Conservation (phyloP, 2,797 vertebrate species). For the Coracias cyanogaster region DNA sequence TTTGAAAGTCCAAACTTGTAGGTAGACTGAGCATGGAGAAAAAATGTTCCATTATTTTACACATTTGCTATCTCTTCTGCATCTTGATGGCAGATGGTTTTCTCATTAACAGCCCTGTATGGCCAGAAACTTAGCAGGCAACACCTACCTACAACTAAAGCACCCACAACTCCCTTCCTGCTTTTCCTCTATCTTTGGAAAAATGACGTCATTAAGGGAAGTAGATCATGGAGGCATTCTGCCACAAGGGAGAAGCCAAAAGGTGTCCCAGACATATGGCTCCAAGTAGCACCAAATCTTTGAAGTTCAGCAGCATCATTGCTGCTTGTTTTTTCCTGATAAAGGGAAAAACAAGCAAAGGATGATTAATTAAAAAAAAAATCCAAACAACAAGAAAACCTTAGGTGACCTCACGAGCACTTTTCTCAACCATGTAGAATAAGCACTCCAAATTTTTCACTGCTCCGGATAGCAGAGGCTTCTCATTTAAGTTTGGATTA, state of each 20-base stretch:
- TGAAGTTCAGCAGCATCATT: neutral
- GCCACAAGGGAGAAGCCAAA: neutral
- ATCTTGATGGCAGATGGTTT: neutral
- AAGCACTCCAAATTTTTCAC: neutral
- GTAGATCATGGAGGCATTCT: neutral
- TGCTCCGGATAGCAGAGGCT: neutral
- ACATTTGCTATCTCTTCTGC: neutral
- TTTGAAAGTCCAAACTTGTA: neutral
- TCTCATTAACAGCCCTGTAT: neutral
- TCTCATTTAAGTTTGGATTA: neutral
- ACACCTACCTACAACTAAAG: neutral
- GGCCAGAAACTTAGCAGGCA: neutral
- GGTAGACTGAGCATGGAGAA: neutral
- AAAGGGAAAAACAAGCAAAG: neutral
- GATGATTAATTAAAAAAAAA: neutral
- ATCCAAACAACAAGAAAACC: neutral
- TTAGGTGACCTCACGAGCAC: neutral
- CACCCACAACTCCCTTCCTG: neutral
- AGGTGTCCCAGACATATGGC: neutral
- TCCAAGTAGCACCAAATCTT: neutral
- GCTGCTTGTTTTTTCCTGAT: fast-evolving
- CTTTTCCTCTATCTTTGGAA: neutral
- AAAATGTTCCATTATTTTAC: neutral
- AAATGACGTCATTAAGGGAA: too few relatives aligned
- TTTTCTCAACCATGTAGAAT: neutral